phyloP scores from a whole-genome alignment of 2,113 vertebrate species.

The Forbesichthys papilliferus region DNA sequence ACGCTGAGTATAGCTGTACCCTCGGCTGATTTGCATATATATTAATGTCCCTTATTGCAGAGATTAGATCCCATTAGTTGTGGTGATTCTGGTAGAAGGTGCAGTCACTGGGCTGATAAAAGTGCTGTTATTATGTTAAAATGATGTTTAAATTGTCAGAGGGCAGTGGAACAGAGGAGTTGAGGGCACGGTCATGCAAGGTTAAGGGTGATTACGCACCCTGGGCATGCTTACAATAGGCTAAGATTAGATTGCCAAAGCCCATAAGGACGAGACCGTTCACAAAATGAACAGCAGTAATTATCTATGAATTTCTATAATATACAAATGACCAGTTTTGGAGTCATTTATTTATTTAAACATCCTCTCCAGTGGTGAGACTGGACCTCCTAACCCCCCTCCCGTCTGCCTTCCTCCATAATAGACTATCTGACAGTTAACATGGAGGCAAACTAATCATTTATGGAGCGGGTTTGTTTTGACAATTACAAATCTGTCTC shows the following conservation, averaged over 20 bases:
- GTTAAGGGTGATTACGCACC: conserved; percentile 67
- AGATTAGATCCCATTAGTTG: conserved; percentile 84
- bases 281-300: conserved; percentile 41
- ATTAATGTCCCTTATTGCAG: conserved; percentile 83
- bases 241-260: conserved; percentile 59
- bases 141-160: conserved; percentile 69
- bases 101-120: conserved; percentile 70
- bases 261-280: conserved; percentile 25
- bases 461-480: conserved; percentile 53
- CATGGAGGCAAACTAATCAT: conserved; percentile 41
- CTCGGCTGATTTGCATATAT: conserved; percentile 82
- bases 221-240: conserved; percentile 58
- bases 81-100: conserved; percentile 78
- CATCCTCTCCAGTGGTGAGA: conserved; percentile 38
- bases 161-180: conserved; percentile 47
- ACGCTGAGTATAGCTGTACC: conserved; percentile 47
- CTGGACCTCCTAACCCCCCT: conserved; percentile 18
- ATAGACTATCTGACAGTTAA: conserved; percentile 34
- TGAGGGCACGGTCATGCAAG: conserved; percentile 51
- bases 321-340: conserved; percentile 51
- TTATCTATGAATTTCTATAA: conserved; percentile 36
- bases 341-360: conserved; percentile 41
- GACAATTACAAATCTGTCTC: conserved; percentile 58
- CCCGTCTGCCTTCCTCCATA: conserved; percentile 8
- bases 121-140: conserved; percentile 69